Base-by-base conservation (phyloP, 2,797 vertebrate species). In the Antrozous pallidus region DNA sequence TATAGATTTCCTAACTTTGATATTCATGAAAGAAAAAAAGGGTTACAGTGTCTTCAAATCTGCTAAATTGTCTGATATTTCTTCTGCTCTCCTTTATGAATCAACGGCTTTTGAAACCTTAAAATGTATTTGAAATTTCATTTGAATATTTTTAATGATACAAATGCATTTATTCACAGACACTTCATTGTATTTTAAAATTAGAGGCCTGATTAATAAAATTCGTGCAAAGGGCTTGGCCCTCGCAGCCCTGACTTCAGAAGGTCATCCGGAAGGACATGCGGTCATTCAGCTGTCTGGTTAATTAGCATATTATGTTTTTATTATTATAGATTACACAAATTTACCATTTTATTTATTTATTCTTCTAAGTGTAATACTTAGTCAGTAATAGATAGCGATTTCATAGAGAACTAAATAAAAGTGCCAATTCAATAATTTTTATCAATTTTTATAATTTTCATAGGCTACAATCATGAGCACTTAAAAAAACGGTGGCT, bases 1-100 rank as follows among this genome's bases (percentile, higher is more conserved):
- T 1, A 95, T 91, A 90, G 33, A 31, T 87, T 92, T 88, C 56
- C 54, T 16, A 40, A 92, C 33, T 92, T 73, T 71, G 65, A 83
- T 94, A 95, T 86, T 94, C 83, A 67, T 91, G 75, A 87, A 12
- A 5, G 51, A 8, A 74, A 14, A 13, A 13, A 88, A 38, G 14
- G 36, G 3, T 78, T 90, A n/a, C 26, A 8, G 4, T 93, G 38
- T 69, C 90, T 92, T 94, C 51, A 93, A 73, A 56, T 89, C 90
- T 92, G 28, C 40, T 69, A 81, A 79, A 20, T 88, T 88, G 40
- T 82, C 33, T 61, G 40, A 28, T 79, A 65, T 77, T 81, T 95
- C 18, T 91, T 71, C 33, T 67, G 24, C 6, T 28, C 8, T 93
- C 22, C 38, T 88, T 84, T 42, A 90, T 90, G n/a, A 82, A 28